Base-by-base conservation (phyloP, 2,797 vertebrate genomes). In the Thunnus albacares region DNA sequence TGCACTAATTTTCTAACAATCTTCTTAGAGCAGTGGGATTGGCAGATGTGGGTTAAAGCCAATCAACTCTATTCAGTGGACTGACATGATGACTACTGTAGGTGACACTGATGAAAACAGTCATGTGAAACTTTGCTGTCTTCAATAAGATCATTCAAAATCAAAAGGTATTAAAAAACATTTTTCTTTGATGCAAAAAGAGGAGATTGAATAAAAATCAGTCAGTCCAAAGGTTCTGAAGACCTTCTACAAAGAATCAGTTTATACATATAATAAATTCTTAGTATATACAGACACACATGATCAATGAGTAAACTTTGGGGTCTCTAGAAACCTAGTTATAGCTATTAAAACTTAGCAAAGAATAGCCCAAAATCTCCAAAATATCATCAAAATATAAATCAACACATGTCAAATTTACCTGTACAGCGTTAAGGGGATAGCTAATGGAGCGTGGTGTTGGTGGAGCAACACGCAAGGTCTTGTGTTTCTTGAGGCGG, bases 401-500 rank as follows among this genome's bases (percentile, higher is more conserved):
- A 12, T 83, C 49, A 43, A 14, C 35, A 43, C 38, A 43, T 6
- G 38, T 38, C 2, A 7, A 30, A 65, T 47, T 60, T 80, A 99
- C 98, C 98, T 98, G 98, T 84, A 98, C 94, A 75, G 87, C 90
- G 12, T 90, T 93, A 60, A 95, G 87, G 62, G 97, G 95, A 89
- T 97, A 98, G 86, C 94, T 85, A 82, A 98, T 79, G 82, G 96
- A 86, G 47, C 97, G 96, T 0, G 97, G 97, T n/a, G 96, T 95
- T 1, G 97, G 97, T 2, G 95, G 95, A 0, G 95, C 80, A 0
- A 97, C 95, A 9, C 96, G 96, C 81, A 99, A 93, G 6, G 96
- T 98, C 96, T 99, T 99, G 92, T 99, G 97, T 85, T 97, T 96
- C 94, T 97, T 99, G 71, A 98, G 96, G 26, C 97, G 97, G 87